A percentile compares a stretch with the other conserved stretches of the same genome.
Conservation (phyloP, 2,888 invertebrate genomes). For the Syrphus vitripennis region DNA sequence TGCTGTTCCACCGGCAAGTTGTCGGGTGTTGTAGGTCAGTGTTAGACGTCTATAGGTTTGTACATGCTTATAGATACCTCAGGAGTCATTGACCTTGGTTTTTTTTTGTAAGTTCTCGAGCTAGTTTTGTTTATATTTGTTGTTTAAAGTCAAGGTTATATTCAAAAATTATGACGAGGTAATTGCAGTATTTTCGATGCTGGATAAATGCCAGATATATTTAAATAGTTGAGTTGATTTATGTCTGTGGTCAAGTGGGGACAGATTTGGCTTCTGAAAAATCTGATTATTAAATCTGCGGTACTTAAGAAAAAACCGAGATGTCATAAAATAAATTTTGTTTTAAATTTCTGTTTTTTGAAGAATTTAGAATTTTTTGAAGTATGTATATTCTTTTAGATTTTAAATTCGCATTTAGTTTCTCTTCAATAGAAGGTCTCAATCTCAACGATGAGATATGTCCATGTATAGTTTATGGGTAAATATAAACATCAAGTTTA, state of each 20-base stretch:
- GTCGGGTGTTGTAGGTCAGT: neutral
- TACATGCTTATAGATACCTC: neutral
- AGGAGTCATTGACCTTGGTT: neutral
- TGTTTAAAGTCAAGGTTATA: constrained; percentile 40
- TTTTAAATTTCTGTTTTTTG: neutral
- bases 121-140: neutral
- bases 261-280: neutral
- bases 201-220: constrained; percentile 31
- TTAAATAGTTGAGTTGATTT: neutral
- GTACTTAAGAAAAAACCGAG: no score
- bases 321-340: neutral
- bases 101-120: neutral
- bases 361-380: neutral
- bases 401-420: no score
- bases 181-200: neutral
- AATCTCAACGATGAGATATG: no score
- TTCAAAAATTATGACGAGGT: neutral
- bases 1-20: neutral
- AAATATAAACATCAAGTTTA: no score
- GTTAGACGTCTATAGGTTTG: neutral
- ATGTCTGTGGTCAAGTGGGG: neutral
- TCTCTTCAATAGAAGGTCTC: no score
- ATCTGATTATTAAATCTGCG: neutral
- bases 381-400: no score
- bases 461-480: no score